Evolutionary conservation across 2,888 invertebrate genomes (phyloP), one percentile per base, ranked within the genome.

Genomic region (Nomada flava): DNA sequence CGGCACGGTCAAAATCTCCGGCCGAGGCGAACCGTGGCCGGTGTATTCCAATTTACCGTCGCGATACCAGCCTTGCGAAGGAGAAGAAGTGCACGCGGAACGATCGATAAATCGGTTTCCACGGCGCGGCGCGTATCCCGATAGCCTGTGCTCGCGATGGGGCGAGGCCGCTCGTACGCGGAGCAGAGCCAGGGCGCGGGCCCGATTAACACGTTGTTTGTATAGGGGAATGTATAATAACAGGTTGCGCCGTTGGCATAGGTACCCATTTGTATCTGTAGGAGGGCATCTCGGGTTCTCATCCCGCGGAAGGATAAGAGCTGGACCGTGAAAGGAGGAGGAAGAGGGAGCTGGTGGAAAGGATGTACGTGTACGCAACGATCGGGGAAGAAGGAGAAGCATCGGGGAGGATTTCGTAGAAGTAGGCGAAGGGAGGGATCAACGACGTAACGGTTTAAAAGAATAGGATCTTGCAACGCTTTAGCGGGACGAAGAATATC

Each of bases 151-250:
- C 70, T 62, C 77, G 73, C 76, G 62, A 80, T 52, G 79, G 82
- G 67, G 74, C 75, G 74, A 72, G 71, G 76, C 84, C 84, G 84
- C 76, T 67, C 71, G 68, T 72, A 83, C 69, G 82, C 75, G 84
- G 81, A 52, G 67, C 81, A 36, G 53, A 79, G 82, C 78, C 81
- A 81, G 83, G 87, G 89, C 88, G 89, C 85, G 90, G 90, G 89
- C 86, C 89, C 93, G 93, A 93, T 93, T 93, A 93, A 93, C 93
- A 93, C 93, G 93, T 93, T 93, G 93, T 93, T 93, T 93, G 93
- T 93, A 93, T 93, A 93, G 93, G 92, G 92, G 92, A 92, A 92
- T 92, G 92, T 93, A 92, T 93, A 93, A 93, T 93, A 93, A 93
- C 93, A 93, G 93, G 93, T 93, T 93, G 92, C 90, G 90, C 88